Evolutionary conservation across 2,113 vertebrate genomes (phyloP).

Genomic region (Isichthys henryi): DNA sequence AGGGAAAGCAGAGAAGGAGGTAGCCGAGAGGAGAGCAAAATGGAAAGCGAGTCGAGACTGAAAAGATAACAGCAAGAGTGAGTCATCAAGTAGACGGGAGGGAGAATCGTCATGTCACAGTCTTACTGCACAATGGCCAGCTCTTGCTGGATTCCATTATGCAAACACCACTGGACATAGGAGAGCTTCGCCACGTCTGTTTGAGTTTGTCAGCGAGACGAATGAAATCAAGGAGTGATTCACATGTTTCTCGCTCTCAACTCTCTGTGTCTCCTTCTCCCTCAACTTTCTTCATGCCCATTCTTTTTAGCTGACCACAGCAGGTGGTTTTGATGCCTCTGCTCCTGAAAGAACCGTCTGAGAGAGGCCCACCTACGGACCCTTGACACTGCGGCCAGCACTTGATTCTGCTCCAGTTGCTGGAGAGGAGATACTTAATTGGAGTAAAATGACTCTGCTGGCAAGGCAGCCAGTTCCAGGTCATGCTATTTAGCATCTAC

Average conservation of each 20-base stretch:
- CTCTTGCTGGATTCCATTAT: slow-evolving; percentile 8
- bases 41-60: background rate
- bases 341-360: slow-evolving; percentile 16
- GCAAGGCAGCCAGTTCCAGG: background rate
- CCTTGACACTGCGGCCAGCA: background rate
- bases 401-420: background rate
- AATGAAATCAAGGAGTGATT: background rate
- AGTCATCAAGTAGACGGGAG: slow-evolving; percentile 1
- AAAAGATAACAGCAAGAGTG: slow-evolving; percentile 10
- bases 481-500: background rate
- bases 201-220: background rate
- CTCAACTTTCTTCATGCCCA: background rate
- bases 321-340: slow-evolving; percentile 2
- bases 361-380: slow-evolving; percentile 3
- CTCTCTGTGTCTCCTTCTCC: background rate
- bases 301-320: background rate
- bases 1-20: background rate
- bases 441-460: background rate
- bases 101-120: background rate
- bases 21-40: background rate
- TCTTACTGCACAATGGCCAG: background rate
- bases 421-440: background rate
- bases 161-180: slow-evolving; percentile 13
- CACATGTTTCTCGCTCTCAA: background rate
- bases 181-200: background rate